Evolutionary conservation across 1,140 invertebrate genomes (phyloP).

Genomic region (Drosophila funebris): DNA sequence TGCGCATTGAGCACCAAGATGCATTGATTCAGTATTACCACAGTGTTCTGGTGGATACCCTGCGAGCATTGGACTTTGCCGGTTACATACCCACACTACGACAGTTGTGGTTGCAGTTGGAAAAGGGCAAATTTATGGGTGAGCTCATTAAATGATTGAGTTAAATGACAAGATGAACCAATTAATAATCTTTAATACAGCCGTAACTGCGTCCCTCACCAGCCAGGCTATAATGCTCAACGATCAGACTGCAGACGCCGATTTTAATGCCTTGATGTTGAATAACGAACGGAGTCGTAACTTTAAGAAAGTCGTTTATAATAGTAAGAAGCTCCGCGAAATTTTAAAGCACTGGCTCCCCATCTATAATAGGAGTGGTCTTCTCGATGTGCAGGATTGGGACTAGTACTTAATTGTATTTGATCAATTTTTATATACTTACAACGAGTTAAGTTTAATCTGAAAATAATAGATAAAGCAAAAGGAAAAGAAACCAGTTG

Average conservation of each 20-base stretch:
- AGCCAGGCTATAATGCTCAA: constrained; percentile 64
- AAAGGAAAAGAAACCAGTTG: too few relatives aligned
- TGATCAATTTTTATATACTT: not conserved
- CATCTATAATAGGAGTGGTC: constrained; percentile 61
- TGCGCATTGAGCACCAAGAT: constrained; percentile 51
- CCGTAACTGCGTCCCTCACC: constrained; percentile 45
- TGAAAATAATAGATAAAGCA: too few relatives aligned
- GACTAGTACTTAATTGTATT: not conserved
- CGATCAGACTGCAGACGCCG: constrained; percentile 69
- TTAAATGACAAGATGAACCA: not conserved
- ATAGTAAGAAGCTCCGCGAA: constrained; percentile 55
- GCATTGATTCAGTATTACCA: constrained; percentile 74
- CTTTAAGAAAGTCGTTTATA: constrained; percentile 55
- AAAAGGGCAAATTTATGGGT: constrained; percentile 71
- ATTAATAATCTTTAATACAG: constrained; percentile 23
- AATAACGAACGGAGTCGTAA: constrained; percentile 62
- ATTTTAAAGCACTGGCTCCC: constrained; percentile 61
- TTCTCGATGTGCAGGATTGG: constrained; percentile 50
- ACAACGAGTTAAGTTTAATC: not conserved
- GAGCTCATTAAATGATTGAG: constrained; percentile 13
- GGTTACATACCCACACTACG: constrained; percentile 66
- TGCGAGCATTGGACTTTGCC: constrained; percentile 57
- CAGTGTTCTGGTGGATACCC: constrained; percentile 50
- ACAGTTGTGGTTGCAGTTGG: constrained; percentile 65
- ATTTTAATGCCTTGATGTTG: constrained; percentile 61